phyloP scores from a whole-genome alignment of 2,113 vertebrate species.

The Ginglymostoma cirratum region DNA sequence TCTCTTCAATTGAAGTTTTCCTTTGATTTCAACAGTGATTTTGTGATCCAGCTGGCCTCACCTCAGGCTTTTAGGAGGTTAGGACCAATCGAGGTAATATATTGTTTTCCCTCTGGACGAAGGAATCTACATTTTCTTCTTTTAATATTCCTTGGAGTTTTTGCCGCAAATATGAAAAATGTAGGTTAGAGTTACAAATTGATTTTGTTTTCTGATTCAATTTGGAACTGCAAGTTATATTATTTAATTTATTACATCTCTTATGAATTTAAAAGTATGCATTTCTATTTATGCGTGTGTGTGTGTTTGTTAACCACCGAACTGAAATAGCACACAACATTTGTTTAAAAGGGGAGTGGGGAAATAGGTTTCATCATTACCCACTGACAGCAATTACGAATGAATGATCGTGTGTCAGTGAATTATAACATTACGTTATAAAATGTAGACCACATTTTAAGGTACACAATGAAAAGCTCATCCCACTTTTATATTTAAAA shows the following conservation, averaged over 20 bases:
- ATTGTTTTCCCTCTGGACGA: not conserved
- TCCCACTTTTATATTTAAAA: not conserved
- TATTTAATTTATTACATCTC: no score
- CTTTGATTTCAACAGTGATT: not conserved
- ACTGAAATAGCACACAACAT: not conserved
- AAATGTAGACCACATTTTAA: not conserved
- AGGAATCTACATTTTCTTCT: not conserved
- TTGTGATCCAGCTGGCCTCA: not conserved
- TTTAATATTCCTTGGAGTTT: not conserved
- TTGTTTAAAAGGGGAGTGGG: not conserved
- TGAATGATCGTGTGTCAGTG: not conserved
- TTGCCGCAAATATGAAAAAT: not conserved
- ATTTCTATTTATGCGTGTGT: not conserved
- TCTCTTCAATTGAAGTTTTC: not conserved
- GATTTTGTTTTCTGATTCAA: not conserved
- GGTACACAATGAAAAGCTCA: not conserved
- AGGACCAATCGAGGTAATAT: not conserved
- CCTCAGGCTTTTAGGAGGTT: not conserved
- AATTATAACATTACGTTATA: not conserved
- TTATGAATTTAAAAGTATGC: not conserved
- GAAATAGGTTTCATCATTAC: not conserved
- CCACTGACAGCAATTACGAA: not conserved
- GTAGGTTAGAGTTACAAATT: not conserved
- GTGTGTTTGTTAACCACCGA: not conserved
- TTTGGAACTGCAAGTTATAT: not conserved